Conservation (phyloP, 2,888 invertebrate species). For the Crioceris asparagi region DNA sequence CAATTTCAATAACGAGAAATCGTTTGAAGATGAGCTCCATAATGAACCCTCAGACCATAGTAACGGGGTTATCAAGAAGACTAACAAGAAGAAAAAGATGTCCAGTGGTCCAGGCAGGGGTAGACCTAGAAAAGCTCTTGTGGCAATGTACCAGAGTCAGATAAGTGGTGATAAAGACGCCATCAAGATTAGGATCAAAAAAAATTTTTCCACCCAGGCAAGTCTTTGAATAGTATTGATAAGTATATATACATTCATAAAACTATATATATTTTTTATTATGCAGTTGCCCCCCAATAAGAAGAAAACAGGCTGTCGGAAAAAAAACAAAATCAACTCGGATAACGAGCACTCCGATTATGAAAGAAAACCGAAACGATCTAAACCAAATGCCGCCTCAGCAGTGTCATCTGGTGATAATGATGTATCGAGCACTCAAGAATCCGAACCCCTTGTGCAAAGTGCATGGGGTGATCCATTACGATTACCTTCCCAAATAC, state of each 20-base stretch:
- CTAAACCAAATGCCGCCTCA: conserved; percentile 13
- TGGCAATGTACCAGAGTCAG: conserved; percentile 49
- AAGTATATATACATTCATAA: neutral
- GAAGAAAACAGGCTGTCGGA: conserved; percentile 32
- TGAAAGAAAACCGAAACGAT: conserved; percentile 34
- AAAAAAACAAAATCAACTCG: conserved; percentile 36
- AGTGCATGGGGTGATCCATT: conserved; percentile 44
- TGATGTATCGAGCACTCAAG: conserved; percentile 30
- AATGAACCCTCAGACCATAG: conserved; percentile 19
- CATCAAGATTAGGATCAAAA: conserved; percentile 60
- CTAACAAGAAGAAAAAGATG: conserved; percentile 25
- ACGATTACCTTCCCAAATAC: conserved; percentile 40
- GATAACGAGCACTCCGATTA: conserved; percentile 43
- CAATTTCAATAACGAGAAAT: conserved; percentile 15
- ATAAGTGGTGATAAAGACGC: conserved; percentile 55
- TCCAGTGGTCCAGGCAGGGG: conserved; percentile 32
- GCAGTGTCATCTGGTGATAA: conserved; percentile 17
- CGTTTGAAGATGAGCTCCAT: conserved; percentile 12
- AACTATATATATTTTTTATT: neutral
- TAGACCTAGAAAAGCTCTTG: conserved; percentile 39
- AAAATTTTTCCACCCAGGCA: conserved; percentile 37
- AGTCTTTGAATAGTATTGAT: neutral
- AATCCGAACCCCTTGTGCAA: conserved; percentile 38
- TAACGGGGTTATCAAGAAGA: conserved; percentile 28
- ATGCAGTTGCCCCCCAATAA: conserved; percentile 34